A percentile compares a stretch with the other conserved stretches of the same genome.
These are phyloP conservation scores for Carterocephalus palaemon DNA, from an alignment of 2,888 invertebrate genomes.

Conservation along the genomic window DNA sequence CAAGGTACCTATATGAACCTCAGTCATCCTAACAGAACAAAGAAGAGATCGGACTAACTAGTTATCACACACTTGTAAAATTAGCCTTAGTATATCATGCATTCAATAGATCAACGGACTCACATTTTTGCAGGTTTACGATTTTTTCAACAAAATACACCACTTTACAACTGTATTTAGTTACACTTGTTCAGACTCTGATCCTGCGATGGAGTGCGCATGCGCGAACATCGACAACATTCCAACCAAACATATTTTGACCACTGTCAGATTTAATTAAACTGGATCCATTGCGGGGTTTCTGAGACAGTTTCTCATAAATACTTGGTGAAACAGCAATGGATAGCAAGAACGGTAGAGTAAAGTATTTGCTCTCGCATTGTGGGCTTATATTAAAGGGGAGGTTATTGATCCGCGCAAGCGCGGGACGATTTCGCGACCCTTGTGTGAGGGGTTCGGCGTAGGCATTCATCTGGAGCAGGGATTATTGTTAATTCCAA, in stretches of 20 bases:
- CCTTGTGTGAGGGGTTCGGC: conserved; percentile 41
- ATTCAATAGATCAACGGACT: conserved; percentile 39
- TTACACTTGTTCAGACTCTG: conserved; percentile 64
- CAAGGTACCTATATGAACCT: too few relatives aligned
- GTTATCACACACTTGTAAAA: too few relatives aligned
- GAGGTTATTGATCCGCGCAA: conserved; percentile 69
- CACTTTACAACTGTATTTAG: conserved; percentile 56
- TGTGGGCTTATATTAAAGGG: conserved; percentile 35
- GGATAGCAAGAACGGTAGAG: conserved; percentile 27
- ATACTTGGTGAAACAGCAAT: conserved; percentile 35
- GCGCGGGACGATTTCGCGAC: conserved; percentile 52
- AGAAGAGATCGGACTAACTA: too few relatives aligned
- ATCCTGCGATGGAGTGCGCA: conserved; percentile 69
- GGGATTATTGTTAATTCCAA: conserved; percentile 26
- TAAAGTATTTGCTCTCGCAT: not conserved
- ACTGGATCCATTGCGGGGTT: conserved; percentile 40
- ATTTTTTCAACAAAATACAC: conserved; percentile 55
- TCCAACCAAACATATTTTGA: conserved; percentile 39
- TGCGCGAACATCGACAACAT: conserved; percentile 50
- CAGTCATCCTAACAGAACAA: too few relatives aligned
- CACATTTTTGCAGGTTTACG: conserved; percentile 50
- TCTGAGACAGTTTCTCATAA: not conserved
- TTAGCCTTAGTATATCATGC: too few relatives aligned
- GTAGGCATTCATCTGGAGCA: conserved; percentile 33
- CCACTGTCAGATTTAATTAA: not conserved